These are phyloP conservation scores for Chaetoderma sp. DNA, from an alignment of 2,888 invertebrate genomes.

Conservation along the genomic window DNA sequence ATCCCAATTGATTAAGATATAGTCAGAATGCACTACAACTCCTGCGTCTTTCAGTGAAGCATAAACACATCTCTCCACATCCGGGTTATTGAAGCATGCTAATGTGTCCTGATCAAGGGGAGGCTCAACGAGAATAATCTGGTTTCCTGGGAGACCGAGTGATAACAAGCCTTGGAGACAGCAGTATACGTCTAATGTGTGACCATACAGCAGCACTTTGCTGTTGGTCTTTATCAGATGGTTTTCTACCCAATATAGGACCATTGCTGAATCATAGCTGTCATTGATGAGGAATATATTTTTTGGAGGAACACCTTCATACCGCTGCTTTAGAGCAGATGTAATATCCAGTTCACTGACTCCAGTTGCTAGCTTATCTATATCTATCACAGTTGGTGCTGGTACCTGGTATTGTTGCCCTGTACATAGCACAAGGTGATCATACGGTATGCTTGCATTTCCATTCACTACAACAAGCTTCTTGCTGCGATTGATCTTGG, in stretches of 20 bases:
- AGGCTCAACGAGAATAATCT: constrained; percentile 74
- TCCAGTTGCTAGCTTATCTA: constrained; percentile 32
- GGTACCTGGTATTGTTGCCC: constrained; percentile 66
- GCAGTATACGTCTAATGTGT: constrained; percentile 76
- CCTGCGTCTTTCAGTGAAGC: constrained; percentile 49
- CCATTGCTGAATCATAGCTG: constrained; percentile 63
- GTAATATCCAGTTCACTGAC: constrained; percentile 46
- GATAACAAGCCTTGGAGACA: constrained; percentile 77
- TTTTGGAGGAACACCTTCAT: constrained; percentile 48
- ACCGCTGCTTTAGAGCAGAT: constrained; percentile 50
- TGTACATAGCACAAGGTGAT: constrained; percentile 66
- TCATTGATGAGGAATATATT: constrained; percentile 67
- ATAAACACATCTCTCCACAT: constrained; percentile 52
- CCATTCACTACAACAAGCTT: constrained; percentile 64
- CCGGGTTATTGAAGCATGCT: constrained; percentile 62
- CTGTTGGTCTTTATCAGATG: constrained; percentile 50
- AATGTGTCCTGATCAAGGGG: constrained; percentile 52
- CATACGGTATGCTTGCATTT: constrained; percentile 64
- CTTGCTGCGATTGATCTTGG: constrained; percentile 62
- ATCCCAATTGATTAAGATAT: constrained; percentile 63
- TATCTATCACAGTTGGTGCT: constrained; percentile 57
- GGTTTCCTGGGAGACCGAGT: constrained; percentile 73
- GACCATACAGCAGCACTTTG: constrained; percentile 77
- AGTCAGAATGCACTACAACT: constrained; percentile 55
- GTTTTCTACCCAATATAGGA: constrained; percentile 60